Conservation (phyloP, 2,797 vertebrate genomes). For the Paratrypauchen microcephalus region DNA sequence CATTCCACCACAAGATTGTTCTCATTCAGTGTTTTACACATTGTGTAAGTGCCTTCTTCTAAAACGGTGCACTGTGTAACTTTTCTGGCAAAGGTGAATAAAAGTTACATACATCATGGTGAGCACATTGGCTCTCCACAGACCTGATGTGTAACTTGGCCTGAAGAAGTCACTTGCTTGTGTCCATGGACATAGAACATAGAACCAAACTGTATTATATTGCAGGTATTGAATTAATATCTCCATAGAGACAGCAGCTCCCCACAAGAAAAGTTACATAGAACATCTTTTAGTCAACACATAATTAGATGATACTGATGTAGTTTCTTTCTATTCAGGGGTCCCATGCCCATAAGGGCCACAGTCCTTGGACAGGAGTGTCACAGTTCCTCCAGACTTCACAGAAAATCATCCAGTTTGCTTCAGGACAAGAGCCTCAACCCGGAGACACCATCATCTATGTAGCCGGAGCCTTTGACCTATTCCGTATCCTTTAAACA, state of each 20-base stretch:
- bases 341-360: constrained; percentile 83
- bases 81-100: too few species aligned
- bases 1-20: constrained; percentile 42
- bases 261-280: too few species aligned
- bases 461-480: constrained; percentile 94
- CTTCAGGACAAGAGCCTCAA: constrained; percentile 92
- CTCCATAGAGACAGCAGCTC: too few species aligned
- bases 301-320: constrained; percentile 10
- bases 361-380: constrained; percentile 94
- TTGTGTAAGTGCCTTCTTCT: too few species aligned
- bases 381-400: constrained; percentile 98
- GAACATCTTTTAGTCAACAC: background rate
- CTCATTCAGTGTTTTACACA: constrained; percentile 7
- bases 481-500: constrained; percentile 90
- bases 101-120: too few species aligned
- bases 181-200: too few species aligned
- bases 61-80: too few species aligned
- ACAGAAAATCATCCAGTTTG: constrained; percentile 99
- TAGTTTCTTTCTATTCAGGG: constrained; percentile 33
- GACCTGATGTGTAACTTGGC: too few species aligned
- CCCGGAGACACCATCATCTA: constrained; percentile 94
- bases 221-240: too few species aligned
- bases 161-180: too few species aligned
- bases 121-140: too few species aligned
- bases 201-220: too few species aligned